Base-by-base conservation (phyloP, 2,113 vertebrate genomes). In the Corydoras sp. region DNA sequence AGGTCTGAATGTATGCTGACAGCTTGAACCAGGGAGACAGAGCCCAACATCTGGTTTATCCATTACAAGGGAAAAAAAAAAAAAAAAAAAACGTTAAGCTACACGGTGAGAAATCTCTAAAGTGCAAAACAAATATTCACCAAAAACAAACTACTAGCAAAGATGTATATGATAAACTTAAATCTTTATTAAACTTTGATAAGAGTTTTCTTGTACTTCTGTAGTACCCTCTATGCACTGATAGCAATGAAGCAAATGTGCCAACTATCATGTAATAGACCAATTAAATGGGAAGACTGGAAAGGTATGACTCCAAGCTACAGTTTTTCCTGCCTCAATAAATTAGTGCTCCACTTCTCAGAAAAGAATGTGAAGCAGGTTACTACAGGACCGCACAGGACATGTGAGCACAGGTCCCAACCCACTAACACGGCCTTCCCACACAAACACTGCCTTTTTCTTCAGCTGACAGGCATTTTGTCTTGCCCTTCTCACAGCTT, bases 331-430 rank as follows among this genome's bases (percentile, higher is more conserved):
- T 32, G n/a, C 10, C 64, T 56, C 68, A 3, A 14, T 53, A 67
- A 76, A n/a, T 67, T 72, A 77, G 73, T 59, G 66, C 80, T 58
- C 65, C 49, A 32, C 50, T 68, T 51, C 62, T 24, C 43, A 30
- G 55, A 62, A 76, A 84, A 81, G 90, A 90, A 91, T 90, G 86
- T 70, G 68, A 73, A 61, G 78, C 88, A 90, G 86, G 88, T 84
- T 82, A 80, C 84, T 82, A 90, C 89, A 90, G 75, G 90, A 87
- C 73, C 77, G 70, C 74, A 61, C 58, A 35, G 59, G 73, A 85
- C 89, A 62, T 81, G 88, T 81, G 75, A 18, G 15, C 73, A 83
- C 88, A 77, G 63, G 86, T 81, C 78, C 74, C 72, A 60, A 73
- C 32, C 65, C 66, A 68, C 77, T 72, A 69, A 29, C 68, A 75